phyloP scores from a whole-genome alignment of 2,113 vertebrate species.

The Edolisoma coerulescens region DNA sequence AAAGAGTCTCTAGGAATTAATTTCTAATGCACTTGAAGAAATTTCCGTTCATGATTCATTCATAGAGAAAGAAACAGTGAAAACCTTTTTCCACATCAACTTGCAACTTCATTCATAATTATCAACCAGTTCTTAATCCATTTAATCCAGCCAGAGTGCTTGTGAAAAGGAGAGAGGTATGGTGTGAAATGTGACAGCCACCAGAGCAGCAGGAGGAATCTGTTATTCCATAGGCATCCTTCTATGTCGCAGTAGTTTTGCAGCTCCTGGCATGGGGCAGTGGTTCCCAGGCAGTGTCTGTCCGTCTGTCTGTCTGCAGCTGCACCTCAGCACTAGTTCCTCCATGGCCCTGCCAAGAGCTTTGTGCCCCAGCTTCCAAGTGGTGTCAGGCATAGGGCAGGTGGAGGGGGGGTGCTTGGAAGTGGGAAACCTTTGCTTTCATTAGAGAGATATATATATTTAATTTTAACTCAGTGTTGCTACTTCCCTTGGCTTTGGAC shows the following conservation, averaged over 20 bases:
- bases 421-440: not conserved
- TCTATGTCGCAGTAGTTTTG: not conserved
- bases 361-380: not conserved
- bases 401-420: not conserved
- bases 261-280: not conserved
- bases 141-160: conserved; percentile 55
- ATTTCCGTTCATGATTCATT: conserved; percentile 41
- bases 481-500: not conserved
- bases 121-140: conserved; percentile 43
- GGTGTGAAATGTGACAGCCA: conserved; percentile 61
- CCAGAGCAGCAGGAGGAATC: conserved; percentile 51
- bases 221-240: not conserved
- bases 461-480: not conserved
- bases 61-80: conserved; percentile 50
- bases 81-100: conserved; percentile 45
- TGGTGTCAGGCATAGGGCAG: not conserved
- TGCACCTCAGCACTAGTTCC: not conserved
- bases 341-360: accelerated
- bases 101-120: conserved; percentile 52
- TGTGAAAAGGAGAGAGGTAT: conserved; percentile 55
- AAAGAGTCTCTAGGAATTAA: conserved; percentile 26
- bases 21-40: conserved; percentile 50
- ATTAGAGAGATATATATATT: no score
- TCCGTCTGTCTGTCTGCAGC: not conserved
- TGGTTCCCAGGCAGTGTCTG: not conserved